Base-by-base conservation (phyloP, 2,113 vertebrate genomes). In the Spheniscus mendiculus region DNA sequence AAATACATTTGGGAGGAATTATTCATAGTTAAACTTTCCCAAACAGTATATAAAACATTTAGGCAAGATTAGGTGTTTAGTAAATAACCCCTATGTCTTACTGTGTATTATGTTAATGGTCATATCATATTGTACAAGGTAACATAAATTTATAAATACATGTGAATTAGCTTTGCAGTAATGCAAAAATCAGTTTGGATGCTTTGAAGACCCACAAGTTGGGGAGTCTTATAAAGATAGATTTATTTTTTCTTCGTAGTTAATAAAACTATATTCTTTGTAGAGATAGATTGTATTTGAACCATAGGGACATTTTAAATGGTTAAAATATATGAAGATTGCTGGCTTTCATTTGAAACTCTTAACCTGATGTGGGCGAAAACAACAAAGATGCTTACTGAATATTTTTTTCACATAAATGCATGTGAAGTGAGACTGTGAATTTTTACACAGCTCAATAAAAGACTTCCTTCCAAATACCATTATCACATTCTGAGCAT, bases 361-460 rank as follows among this genome's bases (percentile, higher is more conserved):
- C 70, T 84, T 81, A 61, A 76, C 25, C 36, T 62, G 34, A 79
- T 30, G 22, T 69, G 25, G 30, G 7, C 1, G 16, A 82, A 78
- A 73, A 86, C 4, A 53, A 55, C 23, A 72, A 15, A 53, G 78
- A 36, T 79, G 27, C 5, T 82, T 74, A 79, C 12, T 49, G 61
- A 81, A 18, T 74, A 11, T 62, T 81, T 83, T 95, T 79, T 77
- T 45, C 49, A 45, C 14, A 45, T 47, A 93, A 91, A 80, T 69
- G 17, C 15, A 36, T 70, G 15, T 47, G 73, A 95, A 94, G 22
- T 66, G 38, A 87, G 50, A 83, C 29, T 76, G 67, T 19, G 23
- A 79, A 14, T 56, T 97, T 96, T 96, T 88, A 65, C 59, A 69
- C n/a, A 83, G 40, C 42, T 78, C 44, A 78, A 32, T 91, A 76